phyloP scores from a whole-genome alignment of 2,888 invertebrate species.

The Nemotelus pantherinus region DNA sequence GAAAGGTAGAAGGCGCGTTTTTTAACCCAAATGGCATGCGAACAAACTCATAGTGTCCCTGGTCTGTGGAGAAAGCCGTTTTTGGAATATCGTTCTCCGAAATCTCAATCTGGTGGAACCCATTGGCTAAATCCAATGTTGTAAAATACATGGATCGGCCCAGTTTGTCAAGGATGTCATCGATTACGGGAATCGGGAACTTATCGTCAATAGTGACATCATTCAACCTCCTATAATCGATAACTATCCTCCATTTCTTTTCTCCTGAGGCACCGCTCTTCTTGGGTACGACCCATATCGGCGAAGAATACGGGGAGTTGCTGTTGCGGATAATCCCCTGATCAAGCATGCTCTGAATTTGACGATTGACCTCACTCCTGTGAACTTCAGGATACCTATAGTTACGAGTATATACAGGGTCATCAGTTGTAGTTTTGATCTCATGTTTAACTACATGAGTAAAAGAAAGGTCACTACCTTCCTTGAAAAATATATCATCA shows the following conservation, averaged over 20 bases:
- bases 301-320: neutral
- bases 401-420: neutral
- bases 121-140: neutral
- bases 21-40: slow-evolving; percentile 19
- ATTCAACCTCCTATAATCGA: slow-evolving; percentile 9
- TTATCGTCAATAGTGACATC: slow-evolving; percentile 12
- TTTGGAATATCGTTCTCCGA: neutral
- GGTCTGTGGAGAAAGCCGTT: neutral
- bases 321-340: neutral
- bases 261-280: neutral
- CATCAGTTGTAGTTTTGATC: neutral
- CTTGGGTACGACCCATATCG: slow-evolving; percentile 1
- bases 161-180: neutral
- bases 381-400: neutral
- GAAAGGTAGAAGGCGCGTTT: neutral
- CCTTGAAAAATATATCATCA: neutral
- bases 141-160: neutral
- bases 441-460: slow-evolving; percentile 8
- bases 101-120: neutral
- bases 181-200: neutral
- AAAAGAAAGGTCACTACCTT: neutral
- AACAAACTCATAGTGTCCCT: slow-evolving; percentile 16
- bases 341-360: slow-evolving; percentile 9
- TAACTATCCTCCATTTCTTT: slow-evolving; percentile 12
- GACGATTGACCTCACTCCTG: neutral